These are phyloP conservation scores for Poeciliopsis gracilis DNA, from an alignment of 2,797 vertebrate genomes.

Conservation along the genomic window DNA sequence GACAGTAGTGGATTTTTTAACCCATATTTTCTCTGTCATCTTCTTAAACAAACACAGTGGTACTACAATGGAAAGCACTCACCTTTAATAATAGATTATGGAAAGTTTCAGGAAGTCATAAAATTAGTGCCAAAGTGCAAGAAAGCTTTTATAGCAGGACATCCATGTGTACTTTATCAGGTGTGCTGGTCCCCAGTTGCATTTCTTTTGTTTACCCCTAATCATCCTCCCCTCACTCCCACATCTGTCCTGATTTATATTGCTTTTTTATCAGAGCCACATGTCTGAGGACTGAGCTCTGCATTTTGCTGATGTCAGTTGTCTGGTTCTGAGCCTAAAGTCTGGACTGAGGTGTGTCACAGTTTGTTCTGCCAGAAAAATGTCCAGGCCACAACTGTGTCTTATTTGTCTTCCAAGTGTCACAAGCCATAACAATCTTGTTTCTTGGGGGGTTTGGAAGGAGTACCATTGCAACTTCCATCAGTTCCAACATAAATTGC, in stretches of 20 bases:
- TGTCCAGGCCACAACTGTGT: neutral
- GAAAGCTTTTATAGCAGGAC: constrained; percentile 2
- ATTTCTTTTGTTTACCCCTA: constrained; percentile 5
- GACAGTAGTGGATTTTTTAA: neutral
- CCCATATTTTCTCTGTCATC: neutral
- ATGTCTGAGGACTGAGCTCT: constrained; percentile 14
- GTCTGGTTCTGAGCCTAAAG: neutral
- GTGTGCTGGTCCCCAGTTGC: neutral
- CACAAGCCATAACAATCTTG: neutral
- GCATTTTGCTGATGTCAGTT: neutral
- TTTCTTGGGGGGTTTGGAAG: neutral
- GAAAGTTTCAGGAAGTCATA: neutral
- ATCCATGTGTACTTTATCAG: neutral
- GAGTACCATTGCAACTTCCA: too few species aligned
- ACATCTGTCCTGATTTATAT: neutral
- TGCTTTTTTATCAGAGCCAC: constrained; percentile 15
- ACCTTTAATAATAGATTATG: neutral
- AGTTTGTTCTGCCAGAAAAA: neutral
- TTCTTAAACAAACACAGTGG: neutral
- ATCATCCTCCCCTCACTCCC: neutral
- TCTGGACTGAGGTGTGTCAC: neutral
- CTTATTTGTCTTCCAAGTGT: neutral
- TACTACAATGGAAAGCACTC: neutral
- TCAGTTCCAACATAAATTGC: neutral
- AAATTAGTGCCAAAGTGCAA: neutral